phyloP scores from a whole-genome alignment of 1,140 invertebrate species.

The Papilio machaon region DNA sequence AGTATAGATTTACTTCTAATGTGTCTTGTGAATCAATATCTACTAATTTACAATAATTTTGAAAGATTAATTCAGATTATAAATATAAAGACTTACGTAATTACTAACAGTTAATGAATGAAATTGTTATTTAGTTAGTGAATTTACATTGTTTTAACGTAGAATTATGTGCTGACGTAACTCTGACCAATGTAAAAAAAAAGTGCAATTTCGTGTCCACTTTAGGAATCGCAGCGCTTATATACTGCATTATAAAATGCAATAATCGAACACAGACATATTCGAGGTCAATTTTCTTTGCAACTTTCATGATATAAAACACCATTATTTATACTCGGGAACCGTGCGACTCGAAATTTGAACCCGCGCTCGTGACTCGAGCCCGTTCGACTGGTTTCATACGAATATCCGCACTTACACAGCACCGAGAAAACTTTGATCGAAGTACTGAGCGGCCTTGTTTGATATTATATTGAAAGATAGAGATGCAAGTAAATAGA shows the following conservation, averaged over 20 bases:
- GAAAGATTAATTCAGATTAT: no score
- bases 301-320: slow-evolving; percentile 35
- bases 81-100: neutral
- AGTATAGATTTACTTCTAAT: neutral
- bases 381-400: slow-evolving; percentile 64
- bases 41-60: no score
- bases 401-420: slow-evolving; percentile 50
- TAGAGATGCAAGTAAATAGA: slow-evolving; percentile 40
- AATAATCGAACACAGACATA: slow-evolving; percentile 18
- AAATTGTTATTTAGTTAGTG: neutral
- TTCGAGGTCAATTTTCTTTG: slow-evolving; percentile 40
- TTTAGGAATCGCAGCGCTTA: neutral
- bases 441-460: slow-evolving; percentile 32
- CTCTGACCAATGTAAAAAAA: no score
- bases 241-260: slow-evolving; percentile 10
- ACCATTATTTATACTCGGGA: slow-evolving; percentile 62
- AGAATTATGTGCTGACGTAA: neutral
- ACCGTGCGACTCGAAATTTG: slow-evolving; percentile 66
- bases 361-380: slow-evolving; percentile 69
- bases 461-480: slow-evolving; percentile 40
- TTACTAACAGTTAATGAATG: neutral
- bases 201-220: neutral
- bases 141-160: neutral
- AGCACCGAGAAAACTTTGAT: slow-evolving; percentile 44
- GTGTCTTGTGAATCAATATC: neutral